phyloP scores from a whole-genome alignment of 1,140 invertebrate genomes.

The Agrilus planipennis region DNA sequence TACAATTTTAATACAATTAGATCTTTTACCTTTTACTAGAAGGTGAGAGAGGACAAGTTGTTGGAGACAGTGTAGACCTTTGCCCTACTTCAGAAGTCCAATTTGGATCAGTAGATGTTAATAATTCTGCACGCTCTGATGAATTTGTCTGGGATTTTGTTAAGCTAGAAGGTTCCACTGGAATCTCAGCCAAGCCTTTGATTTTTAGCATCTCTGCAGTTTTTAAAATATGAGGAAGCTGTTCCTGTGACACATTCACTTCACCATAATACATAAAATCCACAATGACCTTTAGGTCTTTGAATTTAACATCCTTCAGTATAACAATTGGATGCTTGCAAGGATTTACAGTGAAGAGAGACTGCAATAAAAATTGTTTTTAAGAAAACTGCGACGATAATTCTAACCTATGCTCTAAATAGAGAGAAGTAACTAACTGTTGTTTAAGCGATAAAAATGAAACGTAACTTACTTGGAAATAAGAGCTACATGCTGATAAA shows the following conservation, averaged over 20 bases:
- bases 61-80: conserved; percentile 36
- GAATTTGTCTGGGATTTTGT: conserved; percentile 46
- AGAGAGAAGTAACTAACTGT: background rate
- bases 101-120: conserved; percentile 37
- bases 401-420: background rate
- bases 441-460: background rate
- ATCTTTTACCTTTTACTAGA: conserved; percentile 25
- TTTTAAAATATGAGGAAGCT: conserved; percentile 73
- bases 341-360: conserved; percentile 70
- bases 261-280: conserved; percentile 90
- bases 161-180: conserved; percentile 53
- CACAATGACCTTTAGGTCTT: conserved; percentile 76
- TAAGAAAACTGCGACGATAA: background rate
- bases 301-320: conserved; percentile 75
- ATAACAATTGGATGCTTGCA: conserved; percentile 85
- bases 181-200: conserved; percentile 75
- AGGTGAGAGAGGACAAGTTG: conserved; percentile 31
- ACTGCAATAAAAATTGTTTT: conserved; percentile 36
- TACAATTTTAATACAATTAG: background rate
- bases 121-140: conserved; percentile 35
- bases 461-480: conserved; percentile 70
- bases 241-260: conserved; percentile 80
- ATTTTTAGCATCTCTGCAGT: conserved; percentile 80
- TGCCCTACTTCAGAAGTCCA: conserved; percentile 33
- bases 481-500: conserved; percentile 73